phyloP scores from a whole-genome alignment of 2,888 invertebrate species.

The Amphipoea lucens region DNA sequence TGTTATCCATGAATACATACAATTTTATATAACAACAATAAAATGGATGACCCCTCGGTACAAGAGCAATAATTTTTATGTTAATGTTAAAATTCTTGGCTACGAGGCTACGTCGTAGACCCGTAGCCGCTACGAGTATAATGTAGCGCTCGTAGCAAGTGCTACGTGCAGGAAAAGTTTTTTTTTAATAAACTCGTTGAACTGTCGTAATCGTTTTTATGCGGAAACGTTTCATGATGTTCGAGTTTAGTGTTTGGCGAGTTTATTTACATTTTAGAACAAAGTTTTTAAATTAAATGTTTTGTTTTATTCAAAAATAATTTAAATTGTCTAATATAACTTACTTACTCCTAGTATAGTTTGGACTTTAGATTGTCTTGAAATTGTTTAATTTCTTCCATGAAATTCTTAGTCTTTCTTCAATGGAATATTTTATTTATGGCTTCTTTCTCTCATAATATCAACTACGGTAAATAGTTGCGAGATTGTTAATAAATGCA shows the following conservation, averaged over 20 bases:
- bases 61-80: slow-evolving; percentile 25
- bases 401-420: background rate
- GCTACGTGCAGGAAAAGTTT: slow-evolving; percentile 46
- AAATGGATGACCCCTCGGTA: slow-evolving; percentile 24
- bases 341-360: background rate
- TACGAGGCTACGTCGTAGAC: slow-evolving; percentile 41
- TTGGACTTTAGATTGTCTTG: background rate
- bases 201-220: slow-evolving; percentile 43
- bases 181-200: slow-evolving; percentile 21
- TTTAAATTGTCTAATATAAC: background rate
- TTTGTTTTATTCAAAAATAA: background rate
- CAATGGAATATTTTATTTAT: background rate
- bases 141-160: slow-evolving; percentile 51
- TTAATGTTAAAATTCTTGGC: slow-evolving; percentile 40
- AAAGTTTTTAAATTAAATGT: slow-evolving; percentile 15
- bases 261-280: slow-evolving; percentile 7
- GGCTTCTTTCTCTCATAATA: too few species aligned
- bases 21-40: slow-evolving; percentile 32
- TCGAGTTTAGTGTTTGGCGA: slow-evolving; percentile 10
- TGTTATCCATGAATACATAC: slow-evolving; percentile 32
- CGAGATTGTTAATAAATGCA: background rate
- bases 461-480: background rate
- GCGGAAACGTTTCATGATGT: slow-evolving; percentile 21
- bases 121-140: slow-evolving; percentile 46
- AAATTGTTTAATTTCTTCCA: background rate